Conservation (phyloP, 2,113 vertebrate species). For the Sprattus sprattus region DNA sequence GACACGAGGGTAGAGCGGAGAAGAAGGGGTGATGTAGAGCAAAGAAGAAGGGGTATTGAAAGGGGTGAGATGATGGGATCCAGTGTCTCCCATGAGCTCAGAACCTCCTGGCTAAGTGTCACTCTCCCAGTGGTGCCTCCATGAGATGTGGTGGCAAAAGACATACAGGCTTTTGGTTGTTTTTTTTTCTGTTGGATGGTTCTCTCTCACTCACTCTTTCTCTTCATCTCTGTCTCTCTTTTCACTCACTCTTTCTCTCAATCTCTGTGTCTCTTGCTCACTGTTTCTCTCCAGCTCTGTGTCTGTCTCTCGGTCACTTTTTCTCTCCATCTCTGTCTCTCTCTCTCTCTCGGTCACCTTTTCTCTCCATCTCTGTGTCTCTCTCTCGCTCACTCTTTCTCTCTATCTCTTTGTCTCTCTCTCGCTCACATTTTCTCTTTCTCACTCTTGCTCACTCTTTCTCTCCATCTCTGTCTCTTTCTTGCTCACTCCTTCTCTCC, state of each 20-base stretch:
- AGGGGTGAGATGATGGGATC: neutral
- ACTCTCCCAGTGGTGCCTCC: neutral
- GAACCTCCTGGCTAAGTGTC: neutral
- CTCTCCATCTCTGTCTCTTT: neutral
- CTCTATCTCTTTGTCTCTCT: too few relatives aligned
- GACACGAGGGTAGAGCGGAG: slow-evolving; percentile 32
- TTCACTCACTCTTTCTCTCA: too few relatives aligned
- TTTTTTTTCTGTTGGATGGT: neutral
- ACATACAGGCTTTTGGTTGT: neutral
- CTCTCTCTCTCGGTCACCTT: too few relatives aligned
- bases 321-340: too few relatives aligned
- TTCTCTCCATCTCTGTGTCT: too few relatives aligned
- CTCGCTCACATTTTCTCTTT: neutral
- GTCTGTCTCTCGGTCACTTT: too few relatives aligned
- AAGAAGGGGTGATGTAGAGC: neutral
- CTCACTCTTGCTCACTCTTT: neutral
- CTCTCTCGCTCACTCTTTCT: too few relatives aligned
- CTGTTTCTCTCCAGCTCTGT: too few relatives aligned
- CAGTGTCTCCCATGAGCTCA: neutral
- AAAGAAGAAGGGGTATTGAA: slow-evolving; percentile 6
- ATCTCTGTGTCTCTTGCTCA: neutral
- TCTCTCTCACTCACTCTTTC: neutral
- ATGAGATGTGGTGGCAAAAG: neutral
- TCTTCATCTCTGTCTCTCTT: neutral
- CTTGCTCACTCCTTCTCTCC: too few relatives aligned